Evolutionary conservation across 2,888 invertebrate genomes (phyloP).

Genomic region (Apamea crenata): DNA sequence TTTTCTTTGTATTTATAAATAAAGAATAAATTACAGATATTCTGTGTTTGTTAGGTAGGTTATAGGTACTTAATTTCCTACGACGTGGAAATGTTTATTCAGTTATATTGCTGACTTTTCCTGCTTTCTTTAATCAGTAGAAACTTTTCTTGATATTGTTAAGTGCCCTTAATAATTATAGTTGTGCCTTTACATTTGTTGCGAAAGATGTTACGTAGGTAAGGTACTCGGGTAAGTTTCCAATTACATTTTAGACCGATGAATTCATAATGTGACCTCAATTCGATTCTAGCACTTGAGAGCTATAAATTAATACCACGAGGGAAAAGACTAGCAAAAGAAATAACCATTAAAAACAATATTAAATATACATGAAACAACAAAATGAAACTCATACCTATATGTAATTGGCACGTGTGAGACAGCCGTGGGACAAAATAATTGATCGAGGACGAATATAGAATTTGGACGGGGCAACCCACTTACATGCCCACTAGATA

Average conservation of each 20-base stretch:
- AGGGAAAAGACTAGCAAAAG: slow-evolving; percentile 12
- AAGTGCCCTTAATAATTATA: not conserved
- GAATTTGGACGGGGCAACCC: slow-evolving; percentile 41
- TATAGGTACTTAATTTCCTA: not conserved
- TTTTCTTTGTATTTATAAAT: not conserved
- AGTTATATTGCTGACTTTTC: not conserved
- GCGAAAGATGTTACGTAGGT: not conserved
- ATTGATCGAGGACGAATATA: slow-evolving; percentile 61
- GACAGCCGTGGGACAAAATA: slow-evolving; percentile 48
- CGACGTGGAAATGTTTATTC: not conserved
- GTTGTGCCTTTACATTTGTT: not conserved
- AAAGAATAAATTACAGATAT: not conserved
- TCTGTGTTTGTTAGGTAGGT: not conserved
- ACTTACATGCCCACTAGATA: slow-evolving; percentile 33
- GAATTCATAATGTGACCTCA: slow-evolving; percentile 19
- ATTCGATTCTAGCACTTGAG: slow-evolving; percentile 16
- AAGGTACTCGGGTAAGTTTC: not conserved
- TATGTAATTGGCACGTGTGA: slow-evolving; percentile 50
- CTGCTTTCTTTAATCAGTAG: not conserved
- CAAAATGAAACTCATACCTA: slow-evolving; percentile 28
- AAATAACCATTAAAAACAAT: slow-evolving; percentile 22
- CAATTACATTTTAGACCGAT: slow-evolving; percentile 27
- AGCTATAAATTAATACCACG: slow-evolving; percentile 17
- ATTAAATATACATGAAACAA: slow-evolving; percentile 9
- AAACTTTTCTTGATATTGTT: not conserved